These are phyloP conservation scores for Speoplatyrhinus poulsoni DNA, from an alignment of 2,113 vertebrate genomes.

Conservation along the genomic window DNA sequence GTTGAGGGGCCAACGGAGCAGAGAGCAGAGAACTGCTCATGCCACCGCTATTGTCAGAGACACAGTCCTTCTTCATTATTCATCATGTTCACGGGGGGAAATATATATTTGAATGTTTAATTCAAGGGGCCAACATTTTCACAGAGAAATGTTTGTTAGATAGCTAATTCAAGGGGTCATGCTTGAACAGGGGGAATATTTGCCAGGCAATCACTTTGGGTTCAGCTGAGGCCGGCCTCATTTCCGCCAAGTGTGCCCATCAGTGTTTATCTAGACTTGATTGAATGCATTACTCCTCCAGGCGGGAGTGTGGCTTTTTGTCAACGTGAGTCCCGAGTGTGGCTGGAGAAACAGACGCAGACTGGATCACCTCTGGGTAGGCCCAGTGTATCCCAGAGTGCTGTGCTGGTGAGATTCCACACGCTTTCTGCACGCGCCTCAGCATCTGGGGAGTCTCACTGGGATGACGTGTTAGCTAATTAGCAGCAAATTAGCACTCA, in stretches of 20 bases:
- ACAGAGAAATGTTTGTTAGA: slow-evolving; percentile 42
- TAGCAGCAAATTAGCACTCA: slow-evolving; percentile 78
- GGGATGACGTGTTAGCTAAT: slow-evolving; percentile 70
- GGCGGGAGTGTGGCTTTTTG: background rate
- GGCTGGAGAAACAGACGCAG: slow-evolving; percentile 36
- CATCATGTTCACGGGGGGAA: slow-evolving; percentile 31
- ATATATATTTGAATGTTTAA: slow-evolving; percentile 37
- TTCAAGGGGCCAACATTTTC: slow-evolving; percentile 31
- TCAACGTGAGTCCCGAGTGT: slow-evolving; percentile 14
- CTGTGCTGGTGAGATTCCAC: slow-evolving; percentile 31
- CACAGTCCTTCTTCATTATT: slow-evolving; percentile 18
- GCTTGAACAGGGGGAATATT: slow-evolving; percentile 31
- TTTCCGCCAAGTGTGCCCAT: background rate
- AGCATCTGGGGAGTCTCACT: slow-evolving; percentile 68
- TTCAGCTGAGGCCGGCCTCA: slow-evolving; percentile 26
- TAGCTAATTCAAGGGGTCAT: slow-evolving; percentile 50
- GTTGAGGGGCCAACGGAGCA: slow-evolving; percentile 15
- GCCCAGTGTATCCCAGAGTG: slow-evolving; percentile 25
- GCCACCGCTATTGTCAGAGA: slow-evolving; percentile 13
- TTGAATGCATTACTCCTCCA: slow-evolving; percentile 16
- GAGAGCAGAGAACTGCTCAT: background rate
- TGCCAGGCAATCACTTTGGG: slow-evolving; percentile 34
- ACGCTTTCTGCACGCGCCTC: slow-evolving; percentile 43
- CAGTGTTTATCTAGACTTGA: slow-evolving; percentile 10
- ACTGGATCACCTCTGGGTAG: background rate